phyloP scores from a whole-genome alignment of 2,888 invertebrate genomes.

The Phalangium opilio region DNA sequence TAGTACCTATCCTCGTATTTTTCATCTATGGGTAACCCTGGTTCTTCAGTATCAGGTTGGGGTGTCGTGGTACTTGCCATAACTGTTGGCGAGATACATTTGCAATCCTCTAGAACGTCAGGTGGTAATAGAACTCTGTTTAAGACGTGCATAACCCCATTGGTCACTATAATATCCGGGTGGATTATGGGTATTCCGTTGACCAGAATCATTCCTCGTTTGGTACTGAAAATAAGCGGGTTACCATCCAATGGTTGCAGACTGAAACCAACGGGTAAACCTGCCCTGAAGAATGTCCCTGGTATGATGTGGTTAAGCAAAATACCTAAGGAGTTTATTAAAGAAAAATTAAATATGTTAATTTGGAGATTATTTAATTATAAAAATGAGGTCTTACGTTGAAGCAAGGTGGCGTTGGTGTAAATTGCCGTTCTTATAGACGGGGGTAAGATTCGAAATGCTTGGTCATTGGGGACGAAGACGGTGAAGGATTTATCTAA shows the following conservation, averaged over 20 bases:
- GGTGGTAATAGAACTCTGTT: conserved; percentile 24
- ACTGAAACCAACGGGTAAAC: conserved; percentile 20
- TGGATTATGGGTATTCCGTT: conserved; percentile 19
- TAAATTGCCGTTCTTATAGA: conserved; percentile 12
- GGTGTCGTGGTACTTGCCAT: too few species aligned
- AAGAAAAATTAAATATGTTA: too few species aligned
- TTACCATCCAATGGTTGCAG: conserved; percentile 21
- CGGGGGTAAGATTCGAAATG: conserved; percentile 14
- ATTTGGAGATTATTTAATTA: too few species aligned
- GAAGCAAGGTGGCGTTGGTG: conserved; percentile 14
- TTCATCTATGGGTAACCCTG: too few species aligned
- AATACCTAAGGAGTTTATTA: conserved; percentile 20
- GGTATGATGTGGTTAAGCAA: conserved; percentile 26
- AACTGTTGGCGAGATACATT: conserved; percentile 4
- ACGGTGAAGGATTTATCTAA: conserved; percentile 9
- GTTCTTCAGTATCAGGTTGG: too few species aligned
- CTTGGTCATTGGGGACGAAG: conserved; percentile 17
- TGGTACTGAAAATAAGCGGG: conserved; percentile 19
- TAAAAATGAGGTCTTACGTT: conserved; percentile 16
- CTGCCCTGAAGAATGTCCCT: conserved; percentile 23
- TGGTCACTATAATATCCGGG: conserved; percentile 19
- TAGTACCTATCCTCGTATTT: too few species aligned
- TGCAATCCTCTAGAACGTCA: conserved; percentile 17
- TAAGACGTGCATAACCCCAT: conserved; percentile 27
- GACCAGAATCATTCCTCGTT: conserved; percentile 20